Base-by-base conservation (phyloP, 2,113 vertebrate species). In the Trematocara unimaculatum region DNA sequence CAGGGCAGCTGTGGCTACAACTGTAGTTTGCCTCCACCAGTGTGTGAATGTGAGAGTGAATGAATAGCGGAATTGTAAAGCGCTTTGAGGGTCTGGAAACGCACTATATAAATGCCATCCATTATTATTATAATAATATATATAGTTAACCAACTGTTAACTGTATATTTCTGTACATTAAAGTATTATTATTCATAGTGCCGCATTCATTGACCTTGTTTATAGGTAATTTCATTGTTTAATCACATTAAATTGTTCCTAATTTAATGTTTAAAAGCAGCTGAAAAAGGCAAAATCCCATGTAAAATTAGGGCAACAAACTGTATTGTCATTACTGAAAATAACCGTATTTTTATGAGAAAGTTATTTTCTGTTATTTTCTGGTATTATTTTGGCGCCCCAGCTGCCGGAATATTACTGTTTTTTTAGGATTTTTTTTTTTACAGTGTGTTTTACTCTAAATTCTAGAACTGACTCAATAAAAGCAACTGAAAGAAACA, bases 41-140 rank as follows among this genome's bases (percentile, higher is more conserved):
- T 54, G n/a, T 6, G 0, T n/a, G 8, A 8, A 45, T 47, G 42
- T 4, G 42, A 15, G 14, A 8, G 8, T 51, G 47, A 8, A 9
- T 18, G 18, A n/a, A n/a, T 53, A 53, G 18, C 5, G 49, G 18
- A 0, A 5, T 10, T 53, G 49, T 53, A 1, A 0, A 20, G 3
- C 3, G 18, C 51, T 53, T 10, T 53, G 51, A n/a, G 18, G 8
- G 8, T 1, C 49, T 0, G 2, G 3, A 51, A 51, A 51, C 0
- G 3, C 3, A 3, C 49, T 3, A n/a, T 5, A 53, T 53, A 2
- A 53, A 53, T 53, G 49, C 49, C n/a, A n/a, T 53, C 4, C 18
- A 8, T 49, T 49, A 12, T 42, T 42, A 47, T 45, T 45, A 45
- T 45, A 14, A 17, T 53, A n/a, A n/a, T n/a, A n/a, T 53, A 9